phyloP scores from a whole-genome alignment of 2,797 vertebrate species.

The Coccyzus lansbergi region DNA sequence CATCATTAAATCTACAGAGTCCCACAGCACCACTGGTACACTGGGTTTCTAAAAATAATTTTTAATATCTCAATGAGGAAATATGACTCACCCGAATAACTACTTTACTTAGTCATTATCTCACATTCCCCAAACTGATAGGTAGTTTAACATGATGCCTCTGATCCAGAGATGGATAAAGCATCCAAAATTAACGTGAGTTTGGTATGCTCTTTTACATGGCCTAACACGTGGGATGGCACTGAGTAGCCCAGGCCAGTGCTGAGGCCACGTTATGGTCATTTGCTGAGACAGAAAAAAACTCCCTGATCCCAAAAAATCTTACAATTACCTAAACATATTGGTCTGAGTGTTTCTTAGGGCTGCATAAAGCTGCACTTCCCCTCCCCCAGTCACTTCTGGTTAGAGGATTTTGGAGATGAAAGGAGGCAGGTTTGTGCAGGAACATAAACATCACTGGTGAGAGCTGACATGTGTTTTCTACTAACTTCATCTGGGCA shows the following conservation, averaged over 20 bases:
- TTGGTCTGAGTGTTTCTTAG: not conserved
- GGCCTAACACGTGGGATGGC: not conserved
- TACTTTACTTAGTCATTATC: not conserved
- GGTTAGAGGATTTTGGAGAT: slow-evolving; percentile 50
- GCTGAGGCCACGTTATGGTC: not conserved
- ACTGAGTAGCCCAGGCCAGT: fast-evolving
- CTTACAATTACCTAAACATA: not conserved
- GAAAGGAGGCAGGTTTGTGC: slow-evolving; percentile 69
- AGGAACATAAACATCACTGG: slow-evolving; percentile 65
- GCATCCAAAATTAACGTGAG: not conserved
- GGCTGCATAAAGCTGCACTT: not conserved
- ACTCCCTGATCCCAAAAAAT: not conserved
- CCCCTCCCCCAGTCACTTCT: slow-evolving; percentile 57
- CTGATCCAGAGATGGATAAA: not conserved
- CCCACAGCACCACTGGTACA: not conserved
- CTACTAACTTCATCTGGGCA: slow-evolving; percentile 56
- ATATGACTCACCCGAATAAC: not conserved
- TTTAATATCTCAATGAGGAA: not conserved
- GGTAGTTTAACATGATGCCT: not conserved
- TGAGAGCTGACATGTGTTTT: slow-evolving; percentile 70
- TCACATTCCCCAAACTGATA: not conserved
- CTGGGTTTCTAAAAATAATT: not conserved
- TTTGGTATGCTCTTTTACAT: not conserved
- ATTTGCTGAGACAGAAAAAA: not conserved
- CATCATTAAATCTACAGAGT: not conserved